Percentiles rank a stretch among this genome's conserved stretches.
These are phyloP conservation scores for Microtus montanus DNA, from an alignment of 2,113 vertebrate genomes.

Conservation along the genomic window DNA sequence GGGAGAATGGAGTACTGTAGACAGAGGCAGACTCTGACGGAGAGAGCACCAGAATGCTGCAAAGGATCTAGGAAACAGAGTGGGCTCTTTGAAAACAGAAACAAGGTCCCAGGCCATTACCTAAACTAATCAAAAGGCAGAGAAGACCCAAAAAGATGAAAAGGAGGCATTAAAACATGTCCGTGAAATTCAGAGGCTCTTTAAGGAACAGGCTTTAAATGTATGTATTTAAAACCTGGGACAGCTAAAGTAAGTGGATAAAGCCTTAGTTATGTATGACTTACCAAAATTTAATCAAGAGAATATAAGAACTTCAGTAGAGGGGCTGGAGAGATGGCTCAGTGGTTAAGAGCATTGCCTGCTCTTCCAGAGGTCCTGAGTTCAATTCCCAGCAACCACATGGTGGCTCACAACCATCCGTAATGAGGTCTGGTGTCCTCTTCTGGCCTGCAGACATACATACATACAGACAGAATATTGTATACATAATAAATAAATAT, in stretches of 20 bases:
- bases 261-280: background rate
- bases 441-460: too few relatives aligned
- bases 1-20: background rate
- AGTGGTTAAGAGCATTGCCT: too few relatives aligned
- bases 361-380: too few relatives aligned
- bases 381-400: too few relatives aligned
- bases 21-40: background rate
- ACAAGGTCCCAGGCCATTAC: background rate
- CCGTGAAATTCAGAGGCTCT: background rate
- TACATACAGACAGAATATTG: too few relatives aligned
- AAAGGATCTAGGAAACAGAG: background rate
- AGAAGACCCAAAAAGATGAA: background rate
- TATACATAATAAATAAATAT: too few relatives aligned
- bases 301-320: background rate
- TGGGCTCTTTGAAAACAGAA: background rate
- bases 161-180: background rate
- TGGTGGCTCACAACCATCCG: too few relatives aligned
- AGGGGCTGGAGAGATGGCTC: too few relatives aligned
- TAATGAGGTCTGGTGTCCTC: too few relatives aligned
- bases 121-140: background rate
- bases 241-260: background rate
- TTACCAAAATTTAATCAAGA: background rate
- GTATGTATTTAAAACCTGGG: background rate
- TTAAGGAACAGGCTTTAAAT: background rate
- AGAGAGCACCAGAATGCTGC: background rate